A percentile compares a stretch with the other conserved stretches of the same genome.
phyloP scores from a whole-genome alignment of 2,797 vertebrate genomes.

The Diglossa cyanea region DNA sequence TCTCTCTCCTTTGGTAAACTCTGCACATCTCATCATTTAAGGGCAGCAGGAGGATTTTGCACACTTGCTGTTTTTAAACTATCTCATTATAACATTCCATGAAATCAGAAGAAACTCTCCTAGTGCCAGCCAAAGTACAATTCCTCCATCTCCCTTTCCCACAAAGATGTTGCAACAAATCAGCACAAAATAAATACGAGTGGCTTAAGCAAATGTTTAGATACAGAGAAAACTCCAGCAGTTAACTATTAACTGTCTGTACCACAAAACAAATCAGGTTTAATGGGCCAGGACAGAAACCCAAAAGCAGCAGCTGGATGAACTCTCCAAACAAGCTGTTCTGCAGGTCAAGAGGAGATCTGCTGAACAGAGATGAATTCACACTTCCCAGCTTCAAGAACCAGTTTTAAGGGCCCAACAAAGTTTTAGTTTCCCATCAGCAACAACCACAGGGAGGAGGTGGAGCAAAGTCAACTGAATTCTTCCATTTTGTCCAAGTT shows the following conservation, averaged over 20 bases:
- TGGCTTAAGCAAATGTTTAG: slow-evolving; percentile 35
- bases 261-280: not conserved
- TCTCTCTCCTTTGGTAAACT: not conserved
- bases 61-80: not conserved
- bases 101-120: not conserved
- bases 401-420: not conserved
- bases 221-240: not conserved
- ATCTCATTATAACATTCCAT: not conserved
- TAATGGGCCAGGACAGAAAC: not conserved
- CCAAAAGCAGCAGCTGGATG: not conserved
- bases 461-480: not conserved
- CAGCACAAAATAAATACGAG: not conserved
- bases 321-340: not conserved
- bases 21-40: not conserved
- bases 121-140: not conserved
- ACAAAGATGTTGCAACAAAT: slow-evolving; percentile 15
- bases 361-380: not conserved
- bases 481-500: not conserved
- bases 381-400: not conserved
- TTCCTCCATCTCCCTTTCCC: not conserved
- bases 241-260: slow-evolving; percentile 5
- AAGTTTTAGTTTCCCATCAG: not conserved
- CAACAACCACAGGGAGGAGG: not conserved
- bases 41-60: not conserved
- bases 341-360: not conserved